Evolutionary conservation across 2,797 vertebrate species (phyloP), one percentile per base, ranked within the genome.

Genomic region (Eupleurogrammus muticus): DNA sequence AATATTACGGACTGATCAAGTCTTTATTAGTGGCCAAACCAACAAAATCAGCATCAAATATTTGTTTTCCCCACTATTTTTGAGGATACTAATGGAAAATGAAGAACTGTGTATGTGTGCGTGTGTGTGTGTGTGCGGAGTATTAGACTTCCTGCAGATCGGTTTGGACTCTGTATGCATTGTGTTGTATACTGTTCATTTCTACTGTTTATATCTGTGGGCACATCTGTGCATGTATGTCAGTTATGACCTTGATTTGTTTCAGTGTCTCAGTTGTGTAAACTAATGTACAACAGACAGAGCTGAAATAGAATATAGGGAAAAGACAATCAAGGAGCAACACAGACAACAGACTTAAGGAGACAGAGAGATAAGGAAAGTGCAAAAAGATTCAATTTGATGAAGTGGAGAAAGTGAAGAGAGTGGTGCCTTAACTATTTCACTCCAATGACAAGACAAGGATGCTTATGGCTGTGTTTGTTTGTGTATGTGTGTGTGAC

Each of bases 81-180:
- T n/a, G n/a, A n/a, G n/a, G n/a, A n/a, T n/a, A n/a, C n/a, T n/a
- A n/a, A n/a, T n/a, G n/a, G n/a, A n/a, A n/a, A n/a, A n/a, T n/a
- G n/a, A n/a, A n/a, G n/a, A n/a, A n/a, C 3, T 58, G 57, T 72
- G 67, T 81, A 69, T 73, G 53, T 23, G 53, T 72, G 66, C 66
- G 70, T 75, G 61, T 81, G 71, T 83, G 68, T 59, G 60, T 73
- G 74, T 58, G 71, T 66, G 69, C 38, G 58, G 66, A 52, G 77
- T 90, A 89, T 88, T 89, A 83, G 85, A 90, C 84, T 92, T 92
- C 82, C 81, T 90, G 80, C 56, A 82, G 79, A 89, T 88, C 87
- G 90, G 84, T 85, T 78, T 70, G 54, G 65, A 73, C 55, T 68
- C 79, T 77, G 68, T 73, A 56, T 67, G 52, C 52, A 57, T 64